These are phyloP conservation scores for Dinomys branickii DNA, from an alignment of 2,113 vertebrate species.

Conservation along the genomic window DNA sequence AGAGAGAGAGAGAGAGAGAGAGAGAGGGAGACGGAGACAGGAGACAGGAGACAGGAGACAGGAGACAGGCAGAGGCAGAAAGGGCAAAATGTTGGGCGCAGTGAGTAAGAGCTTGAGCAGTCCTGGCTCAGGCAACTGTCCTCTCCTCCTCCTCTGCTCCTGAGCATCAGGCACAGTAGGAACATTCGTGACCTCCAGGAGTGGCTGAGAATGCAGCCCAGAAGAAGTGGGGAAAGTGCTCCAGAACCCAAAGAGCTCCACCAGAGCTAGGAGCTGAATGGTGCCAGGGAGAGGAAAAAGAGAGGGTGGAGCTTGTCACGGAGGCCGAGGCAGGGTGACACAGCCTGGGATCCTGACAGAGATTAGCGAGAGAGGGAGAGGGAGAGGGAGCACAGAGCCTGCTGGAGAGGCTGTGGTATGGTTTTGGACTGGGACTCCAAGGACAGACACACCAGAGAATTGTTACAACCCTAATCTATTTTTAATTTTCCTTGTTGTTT, in stretches of 20 bases:
- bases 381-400: background rate
- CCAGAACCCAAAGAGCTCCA: background rate
- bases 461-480: background rate
- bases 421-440: no score
- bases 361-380: background rate
- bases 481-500: no score
- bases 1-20: no score
- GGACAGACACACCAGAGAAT: background rate
- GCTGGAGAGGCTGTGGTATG: background rate
- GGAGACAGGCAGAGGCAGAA: background rate
- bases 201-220: background rate
- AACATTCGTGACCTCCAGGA: background rate
- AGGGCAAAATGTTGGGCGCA: background rate
- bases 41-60: no score
- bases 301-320: background rate
- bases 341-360: background rate
- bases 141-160: background rate
- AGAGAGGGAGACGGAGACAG: background rate
- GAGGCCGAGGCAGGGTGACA: background rate
- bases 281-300: background rate
- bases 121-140: background rate
- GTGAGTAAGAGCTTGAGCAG: background rate
- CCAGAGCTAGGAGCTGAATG: background rate
- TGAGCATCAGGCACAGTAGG: background rate
- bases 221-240: background rate